Percentiles rank a stretch among this genome's conserved stretches.
Evolutionary conservation across 2,113 vertebrate species (phyloP).

Genomic region (Sinosuthora webbiana): DNA sequence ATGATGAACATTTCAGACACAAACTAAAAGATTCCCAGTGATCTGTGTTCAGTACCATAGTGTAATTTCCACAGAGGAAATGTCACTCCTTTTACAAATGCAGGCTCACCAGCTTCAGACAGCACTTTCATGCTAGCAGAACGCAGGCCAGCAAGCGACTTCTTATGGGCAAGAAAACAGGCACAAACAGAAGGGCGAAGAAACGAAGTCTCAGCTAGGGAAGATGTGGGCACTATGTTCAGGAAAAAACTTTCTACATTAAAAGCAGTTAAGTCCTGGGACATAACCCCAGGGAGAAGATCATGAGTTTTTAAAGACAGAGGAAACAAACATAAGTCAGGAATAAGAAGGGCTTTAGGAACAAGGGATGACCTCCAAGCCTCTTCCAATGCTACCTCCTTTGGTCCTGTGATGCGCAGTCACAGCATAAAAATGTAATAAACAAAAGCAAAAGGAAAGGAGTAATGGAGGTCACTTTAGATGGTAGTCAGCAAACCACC

Average conservation of each 20-base stretch:
- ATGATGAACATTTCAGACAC: background rate
- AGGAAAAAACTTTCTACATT: background rate
- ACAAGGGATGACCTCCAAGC: background rate
- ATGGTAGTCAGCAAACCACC: background rate
- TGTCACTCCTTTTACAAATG: background rate
- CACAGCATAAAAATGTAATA: slow-evolving; percentile 30
- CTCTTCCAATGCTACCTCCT: background rate
- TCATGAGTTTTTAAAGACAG: background rate
- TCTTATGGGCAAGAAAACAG: background rate
- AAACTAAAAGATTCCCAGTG: background rate
- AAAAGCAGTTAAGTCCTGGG: background rate
- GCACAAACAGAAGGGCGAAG: background rate
- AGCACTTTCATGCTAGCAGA: background rate
- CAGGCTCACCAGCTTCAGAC: background rate
- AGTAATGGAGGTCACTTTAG: background rate
- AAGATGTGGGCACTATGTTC: background rate
- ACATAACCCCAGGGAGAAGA: background rate
- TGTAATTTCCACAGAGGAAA: background rate
- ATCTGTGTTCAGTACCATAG: background rate
- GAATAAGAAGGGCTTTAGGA: background rate
- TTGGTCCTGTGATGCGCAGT: background rate
- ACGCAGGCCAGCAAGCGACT: fast-evolving
- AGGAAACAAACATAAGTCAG: background rate
- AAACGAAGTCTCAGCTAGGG: background rate
- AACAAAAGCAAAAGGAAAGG: slow-evolving; percentile 25